These are phyloP conservation scores for Prosapia bicincta DNA, from an alignment of 2,888 invertebrate genomes.

Conservation along the genomic window DNA sequence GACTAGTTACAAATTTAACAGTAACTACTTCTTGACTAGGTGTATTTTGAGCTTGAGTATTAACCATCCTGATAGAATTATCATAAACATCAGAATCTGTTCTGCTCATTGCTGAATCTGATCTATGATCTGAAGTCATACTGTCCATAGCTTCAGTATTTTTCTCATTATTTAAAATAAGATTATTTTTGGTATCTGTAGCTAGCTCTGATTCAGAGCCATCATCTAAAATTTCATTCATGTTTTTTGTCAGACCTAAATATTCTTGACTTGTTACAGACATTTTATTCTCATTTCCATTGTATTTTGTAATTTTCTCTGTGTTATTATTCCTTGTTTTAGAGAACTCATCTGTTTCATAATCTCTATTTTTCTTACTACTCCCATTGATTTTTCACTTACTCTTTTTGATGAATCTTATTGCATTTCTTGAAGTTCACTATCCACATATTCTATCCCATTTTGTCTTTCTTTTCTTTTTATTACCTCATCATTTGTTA, in stretches of 20 bases:
- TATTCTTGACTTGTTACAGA: not conserved
- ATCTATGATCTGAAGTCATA: not conserved
- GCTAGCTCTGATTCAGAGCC: no score
- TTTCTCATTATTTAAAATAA: not conserved
- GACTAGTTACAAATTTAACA: conserved; percentile 36
- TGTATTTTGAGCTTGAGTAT: conserved; percentile 18
- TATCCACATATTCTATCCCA: no score
- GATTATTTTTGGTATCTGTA: not conserved
- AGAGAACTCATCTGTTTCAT: no score
- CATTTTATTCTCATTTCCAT: not conserved
- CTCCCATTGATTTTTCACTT: not conserved
- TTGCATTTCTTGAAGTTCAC: not conserved
- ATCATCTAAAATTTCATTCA: no score
- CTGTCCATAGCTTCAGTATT: not conserved
- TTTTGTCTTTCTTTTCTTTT: not conserved
- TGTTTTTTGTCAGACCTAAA: not conserved
- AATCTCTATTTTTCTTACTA: not conserved
- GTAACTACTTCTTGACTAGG: conserved; percentile 34
- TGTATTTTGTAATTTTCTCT: not conserved
- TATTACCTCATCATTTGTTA: not conserved
- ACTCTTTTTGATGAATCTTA: not conserved
- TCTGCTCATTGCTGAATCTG: not conserved
- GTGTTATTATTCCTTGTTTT: no score
- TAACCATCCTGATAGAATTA: conserved; percentile 6
- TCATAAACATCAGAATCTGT: not conserved